Base-by-base conservation (phyloP, 2,888 invertebrate species). In the Meiosimyza platycephala region DNA sequence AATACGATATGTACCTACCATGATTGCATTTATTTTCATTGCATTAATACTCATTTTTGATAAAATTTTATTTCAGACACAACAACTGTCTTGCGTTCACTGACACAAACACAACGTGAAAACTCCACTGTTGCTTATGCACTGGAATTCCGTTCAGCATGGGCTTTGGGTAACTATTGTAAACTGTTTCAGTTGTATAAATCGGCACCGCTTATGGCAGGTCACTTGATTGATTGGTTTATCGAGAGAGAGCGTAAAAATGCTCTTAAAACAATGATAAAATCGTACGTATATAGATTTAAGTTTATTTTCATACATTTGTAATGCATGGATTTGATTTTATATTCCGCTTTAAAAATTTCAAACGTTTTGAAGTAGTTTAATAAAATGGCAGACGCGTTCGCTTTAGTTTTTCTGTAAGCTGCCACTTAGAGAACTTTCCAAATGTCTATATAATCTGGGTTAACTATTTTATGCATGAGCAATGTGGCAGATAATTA, bases 181-280 rank as follows among this genome's bases (percentile, higher is more conserved):
- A 93, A 92, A 86, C 95, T 99, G 88, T 99, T 99, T 90, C 90
- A 93, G 82, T 89, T 99, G 75, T 99, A 98, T 88, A 91, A 91
- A 83, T 88, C 89, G 75, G 94, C 99, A 55, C 99, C 99, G 22
- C 91, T 94, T 84, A 99, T 99, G 99, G 94, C 96, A 62, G 95
- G 95, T 73, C 97, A 95, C 89, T 91, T 99, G 79, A 95, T 99
- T 89, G 98, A 99, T 89, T 97, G 98, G 97, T 99, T 99, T 90
- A 92, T 97, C 85, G 95, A 97, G 78, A 91, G 99, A 84, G 98
- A 98, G 88, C 90, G 99, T 84, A 97, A 95, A 89, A 89, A 90
- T 81, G 98, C 97, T 83, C 90, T 99, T 84, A 97, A 94, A 89
- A 91, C 92, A 86, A 94, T 99, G 88, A 92, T 98, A 79, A 99